Evolutionary conservation across 2,888 invertebrate genomes (phyloP).

Genomic region (Chalcosyrphus nemorum): DNA sequence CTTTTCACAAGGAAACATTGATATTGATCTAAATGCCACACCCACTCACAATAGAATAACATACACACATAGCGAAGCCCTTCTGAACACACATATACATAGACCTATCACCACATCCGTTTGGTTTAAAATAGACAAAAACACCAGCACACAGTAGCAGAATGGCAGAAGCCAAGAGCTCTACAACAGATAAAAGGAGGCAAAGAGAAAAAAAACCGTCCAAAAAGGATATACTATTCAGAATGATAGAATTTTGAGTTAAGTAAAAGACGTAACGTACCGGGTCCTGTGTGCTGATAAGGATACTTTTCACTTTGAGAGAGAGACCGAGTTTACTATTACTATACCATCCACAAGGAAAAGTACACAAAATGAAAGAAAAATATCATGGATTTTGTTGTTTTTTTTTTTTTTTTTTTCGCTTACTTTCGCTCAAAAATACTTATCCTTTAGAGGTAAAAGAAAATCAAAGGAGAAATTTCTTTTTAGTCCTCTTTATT

Average conservation of each 20-base stretch:
- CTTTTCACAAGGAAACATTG: slow-evolving; percentile 44
- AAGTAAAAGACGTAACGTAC: slow-evolving; percentile 48
- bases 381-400: background rate
- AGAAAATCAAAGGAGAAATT: slow-evolving; percentile 30
- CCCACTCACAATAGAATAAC: slow-evolving; percentile 46
- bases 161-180: background rate
- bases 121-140: slow-evolving; percentile 51
- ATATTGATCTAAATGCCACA: slow-evolving; percentile 70
- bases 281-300: slow-evolving; percentile 34
- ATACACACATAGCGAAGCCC: background rate
- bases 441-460: slow-evolving; percentile 15
- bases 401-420: background rate
- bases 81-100: slow-evolving; percentile 19
- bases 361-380: slow-evolving; percentile 18
- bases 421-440: background rate
- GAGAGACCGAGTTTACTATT: slow-evolving; percentile 28
- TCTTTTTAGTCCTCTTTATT: background rate
- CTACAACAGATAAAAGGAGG: slow-evolving; percentile 11
- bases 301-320: slow-evolving; percentile 55
- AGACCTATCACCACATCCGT: slow-evolving; percentile 45
- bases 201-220: background rate
- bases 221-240: slow-evolving; percentile 26
- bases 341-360: slow-evolving; percentile 9
- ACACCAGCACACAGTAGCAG: background rate
- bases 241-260: slow-evolving; percentile 51